Percentiles rank a stretch among this genome's conserved stretches.
Evolutionary conservation across 2,888 invertebrate genomes (phyloP).

Genomic region (Sinohyriopsis cumingii): DNA sequence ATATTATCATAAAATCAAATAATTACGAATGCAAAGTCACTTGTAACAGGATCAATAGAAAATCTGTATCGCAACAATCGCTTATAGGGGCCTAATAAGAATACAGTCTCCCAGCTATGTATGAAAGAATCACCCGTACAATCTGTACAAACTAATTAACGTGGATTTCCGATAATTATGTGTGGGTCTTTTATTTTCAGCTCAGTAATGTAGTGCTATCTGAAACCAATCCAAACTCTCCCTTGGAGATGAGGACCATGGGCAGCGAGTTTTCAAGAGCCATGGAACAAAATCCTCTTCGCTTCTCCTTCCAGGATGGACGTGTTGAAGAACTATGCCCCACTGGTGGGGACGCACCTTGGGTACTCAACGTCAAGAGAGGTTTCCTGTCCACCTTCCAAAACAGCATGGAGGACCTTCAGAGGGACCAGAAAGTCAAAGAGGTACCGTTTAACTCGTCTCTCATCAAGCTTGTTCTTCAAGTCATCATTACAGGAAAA

Average conservation of each 20-base stretch:
- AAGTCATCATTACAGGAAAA: no score
- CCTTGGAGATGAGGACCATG: conserved; percentile 24
- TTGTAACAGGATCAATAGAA: no score
- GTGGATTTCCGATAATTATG: no score
- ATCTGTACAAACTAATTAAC: no score
- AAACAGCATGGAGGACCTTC: conserved; percentile 89
- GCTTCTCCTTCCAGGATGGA: conserved; percentile 86
- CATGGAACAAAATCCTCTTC: conserved; percentile 82
- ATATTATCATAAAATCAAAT: no score
- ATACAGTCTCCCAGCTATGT: no score
- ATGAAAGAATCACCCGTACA: no score
- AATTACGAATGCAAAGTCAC: no score
- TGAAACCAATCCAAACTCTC: conserved; percentile 59
- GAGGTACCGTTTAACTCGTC: conserved; percentile 42
- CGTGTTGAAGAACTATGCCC: conserved; percentile 85
- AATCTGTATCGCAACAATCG: no score
- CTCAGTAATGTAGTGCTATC: conserved; percentile 66
- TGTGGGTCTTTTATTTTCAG: conserved; percentile 45
- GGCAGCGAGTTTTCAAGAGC: conserved; percentile 71
- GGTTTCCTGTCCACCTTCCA: conserved; percentile 90
- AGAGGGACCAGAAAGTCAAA: conserved; percentile 74
- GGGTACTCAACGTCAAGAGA: conserved; percentile 91
- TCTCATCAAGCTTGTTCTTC: no score
- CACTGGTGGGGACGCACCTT: conserved; percentile 84
- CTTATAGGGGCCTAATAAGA: no score